These are phyloP conservation scores for Philopedon plagiatum DNA, from an alignment of 2,888 invertebrate species.

Conservation along the genomic window DNA sequence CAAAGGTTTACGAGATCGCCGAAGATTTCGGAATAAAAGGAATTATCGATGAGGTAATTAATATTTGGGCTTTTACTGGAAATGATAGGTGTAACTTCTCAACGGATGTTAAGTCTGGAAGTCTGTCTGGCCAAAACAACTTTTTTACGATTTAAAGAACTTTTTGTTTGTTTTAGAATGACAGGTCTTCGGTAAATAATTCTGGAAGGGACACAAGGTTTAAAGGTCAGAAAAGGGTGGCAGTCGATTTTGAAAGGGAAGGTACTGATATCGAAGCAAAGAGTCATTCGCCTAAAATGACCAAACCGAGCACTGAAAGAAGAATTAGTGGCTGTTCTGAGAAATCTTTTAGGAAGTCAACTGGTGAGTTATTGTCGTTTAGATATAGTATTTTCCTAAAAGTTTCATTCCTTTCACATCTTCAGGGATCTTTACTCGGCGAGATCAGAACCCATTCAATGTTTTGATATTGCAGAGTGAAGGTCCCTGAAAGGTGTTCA, in stretches of 20 bases:
- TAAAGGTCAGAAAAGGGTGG: slow-evolving; percentile 69
- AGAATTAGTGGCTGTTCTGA: slow-evolving; percentile 15
- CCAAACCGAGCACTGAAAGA: not conserved
- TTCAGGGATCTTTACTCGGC: no score
- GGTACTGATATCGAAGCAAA: slow-evolving; percentile 22
- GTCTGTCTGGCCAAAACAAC: no score
- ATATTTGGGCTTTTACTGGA: not conserved
- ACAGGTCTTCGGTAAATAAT: slow-evolving; percentile 56
- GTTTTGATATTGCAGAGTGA: no score
- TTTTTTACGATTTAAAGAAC: no score
- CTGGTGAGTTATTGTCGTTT: no score
- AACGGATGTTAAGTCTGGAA: no score
- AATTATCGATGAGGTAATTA: slow-evolving; percentile 50
- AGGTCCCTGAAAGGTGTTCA: no score
- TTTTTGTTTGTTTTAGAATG: slow-evolving; percentile 48
- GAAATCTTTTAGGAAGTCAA: slow-evolving; percentile 25
- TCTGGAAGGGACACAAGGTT: slow-evolving; percentile 66
- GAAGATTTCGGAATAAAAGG: slow-evolving; percentile 79
- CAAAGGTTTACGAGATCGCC: slow-evolving; percentile 77
- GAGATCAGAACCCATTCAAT: no score
- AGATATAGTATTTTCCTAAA: no score
- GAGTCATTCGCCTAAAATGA: slow-evolving; percentile 16
- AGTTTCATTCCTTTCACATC: no score
- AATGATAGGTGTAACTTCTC: no score
- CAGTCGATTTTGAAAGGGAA: slow-evolving; percentile 63